Evolutionary conservation across 2,113 vertebrate species (phyloP), one percentile per base, ranked within the genome.

Genomic region (Cryptoleucopteryx plumbea): DNA sequence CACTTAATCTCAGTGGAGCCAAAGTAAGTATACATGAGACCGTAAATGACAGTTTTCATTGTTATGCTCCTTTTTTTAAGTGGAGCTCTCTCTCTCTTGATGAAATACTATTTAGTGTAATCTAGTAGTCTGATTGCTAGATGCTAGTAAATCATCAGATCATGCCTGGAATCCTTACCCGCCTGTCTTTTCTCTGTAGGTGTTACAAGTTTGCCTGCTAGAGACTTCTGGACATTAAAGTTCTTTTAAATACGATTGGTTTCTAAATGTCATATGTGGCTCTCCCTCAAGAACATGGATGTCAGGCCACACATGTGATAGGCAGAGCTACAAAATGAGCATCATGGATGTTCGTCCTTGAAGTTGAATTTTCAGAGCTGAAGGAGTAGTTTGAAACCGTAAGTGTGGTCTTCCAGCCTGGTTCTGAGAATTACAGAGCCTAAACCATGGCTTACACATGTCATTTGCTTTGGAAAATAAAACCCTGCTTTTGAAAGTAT

Each of bases 1-100:
- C 55, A 34, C 61, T 90, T 90, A 62, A 62, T 91, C 87, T 92
- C 89, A 47, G 29, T n/a, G 70, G 74, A 96, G 42, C 81, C n/a
- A 42, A 45, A 81, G 55, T 62, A 91, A 81, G 80, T n/a, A 31
- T 43, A 86, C 65, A 34, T 34, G 62, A 93, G 78, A 72, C 67
- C 2, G 1, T 72, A 94, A 95, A 89, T 62, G 66, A 58, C 47
- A 56, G 36, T 82, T 93, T 87, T 83, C 50, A n/a, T 83, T 93
- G 59, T 48, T 61, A 2, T 56, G 14, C 58, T 79, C 32, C 5
- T 56, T 79, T 82, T 71, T 75, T 61, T 2, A n/a, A 4, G 5
- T 17, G 23, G 42, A 80, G 62, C 17, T 10, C 38, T n/a, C 43
- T 61, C 40, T 59, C 38, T 88, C 45, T 90, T 86, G 62, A 62